phyloP scores from a whole-genome alignment of 2,888 invertebrate species.

The Deladenus siricidicola region DNA sequence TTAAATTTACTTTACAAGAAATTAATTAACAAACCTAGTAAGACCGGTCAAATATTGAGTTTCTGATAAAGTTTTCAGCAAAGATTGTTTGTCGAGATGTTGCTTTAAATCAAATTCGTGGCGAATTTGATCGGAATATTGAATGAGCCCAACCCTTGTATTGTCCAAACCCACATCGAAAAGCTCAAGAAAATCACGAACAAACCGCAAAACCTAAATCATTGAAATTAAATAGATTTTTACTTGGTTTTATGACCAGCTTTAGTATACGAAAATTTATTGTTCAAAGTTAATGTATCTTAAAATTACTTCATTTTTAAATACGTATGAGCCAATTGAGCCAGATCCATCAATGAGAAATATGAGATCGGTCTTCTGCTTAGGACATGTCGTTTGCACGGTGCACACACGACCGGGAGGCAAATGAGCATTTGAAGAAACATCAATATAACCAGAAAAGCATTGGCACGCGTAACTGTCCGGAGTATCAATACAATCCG shows the following conservation, averaged over 20 bases:
- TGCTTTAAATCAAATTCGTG: slow-evolving; percentile 51
- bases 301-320: slow-evolving; percentile 45
- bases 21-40: slow-evolving; percentile 25
- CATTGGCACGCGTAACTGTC: slow-evolving; percentile 52
- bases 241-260: background rate
- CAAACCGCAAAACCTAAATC: slow-evolving; percentile 44
- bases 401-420: slow-evolving; percentile 54
- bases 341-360: slow-evolving; percentile 53
- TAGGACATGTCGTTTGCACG: slow-evolving; percentile 51
- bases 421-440: slow-evolving; percentile 48
- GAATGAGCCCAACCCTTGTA: slow-evolving; percentile 52
- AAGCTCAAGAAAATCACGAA: slow-evolving; percentile 52
- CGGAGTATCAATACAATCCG: slow-evolving; percentile 52
- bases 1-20: too few species aligned
- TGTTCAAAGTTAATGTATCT: background rate
- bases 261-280: background rate
- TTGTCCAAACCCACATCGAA: slow-evolving; percentile 52
- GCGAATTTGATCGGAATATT: slow-evolving; percentile 53
- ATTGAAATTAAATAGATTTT: slow-evolving; percentile 1
- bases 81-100: slow-evolving; percentile 35
- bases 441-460: slow-evolving; percentile 52
- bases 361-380: slow-evolving; percentile 52
- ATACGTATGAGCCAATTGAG: slow-evolving; percentile 52
- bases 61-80: slow-evolving; percentile 34
- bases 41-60: slow-evolving; percentile 51